These are phyloP conservation scores for Chromoteleia sp. DNA, from an alignment of 2,888 invertebrate genomes.

Conservation along the genomic window DNA sequence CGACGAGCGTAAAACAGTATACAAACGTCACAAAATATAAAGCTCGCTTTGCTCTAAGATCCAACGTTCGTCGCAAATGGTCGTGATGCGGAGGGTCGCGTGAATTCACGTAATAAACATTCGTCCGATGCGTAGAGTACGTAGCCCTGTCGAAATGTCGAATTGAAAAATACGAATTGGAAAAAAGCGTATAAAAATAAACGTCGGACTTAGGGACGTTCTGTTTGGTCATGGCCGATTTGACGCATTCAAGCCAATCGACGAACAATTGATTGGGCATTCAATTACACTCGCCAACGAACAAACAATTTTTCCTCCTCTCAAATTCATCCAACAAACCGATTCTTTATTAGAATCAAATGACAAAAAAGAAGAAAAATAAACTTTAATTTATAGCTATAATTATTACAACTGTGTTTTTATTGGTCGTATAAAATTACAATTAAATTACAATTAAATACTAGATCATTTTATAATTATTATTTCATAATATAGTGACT, in stretches of 20 bases:
- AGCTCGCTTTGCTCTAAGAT: constrained; percentile 59
- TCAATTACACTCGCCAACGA: constrained; percentile 2
- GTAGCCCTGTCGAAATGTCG: constrained; percentile 37
- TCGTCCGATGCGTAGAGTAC: constrained; percentile 20
- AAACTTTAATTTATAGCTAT: too few relatives aligned
- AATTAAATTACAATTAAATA: too few relatives aligned
- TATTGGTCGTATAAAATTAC: too few relatives aligned
- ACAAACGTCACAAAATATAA: constrained; percentile 69
- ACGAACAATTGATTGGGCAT: constrained; percentile 11
- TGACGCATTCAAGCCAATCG: constrained; percentile 6
- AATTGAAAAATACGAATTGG: constrained; percentile 42
- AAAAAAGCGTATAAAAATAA: constrained; percentile 48
- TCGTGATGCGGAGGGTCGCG: background rate
- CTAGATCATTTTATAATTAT: too few relatives aligned
- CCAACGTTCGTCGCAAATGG: constrained; percentile 48
- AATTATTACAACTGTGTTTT: too few relatives aligned
- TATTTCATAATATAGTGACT: too few relatives aligned
- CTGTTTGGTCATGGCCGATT: constrained; percentile 12
- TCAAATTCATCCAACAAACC: too few relatives aligned
- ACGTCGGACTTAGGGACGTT: constrained; percentile 35
- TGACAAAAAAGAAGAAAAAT: too few relatives aligned
- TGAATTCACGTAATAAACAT: constrained; percentile 57
- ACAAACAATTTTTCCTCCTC: too few relatives aligned
- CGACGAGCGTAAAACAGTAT: constrained; percentile 56
- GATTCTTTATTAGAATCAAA: too few relatives aligned